Evolutionary conservation across 2,113 vertebrate genomes (phyloP).

Genomic region (Desmodus rotundus): DNA sequence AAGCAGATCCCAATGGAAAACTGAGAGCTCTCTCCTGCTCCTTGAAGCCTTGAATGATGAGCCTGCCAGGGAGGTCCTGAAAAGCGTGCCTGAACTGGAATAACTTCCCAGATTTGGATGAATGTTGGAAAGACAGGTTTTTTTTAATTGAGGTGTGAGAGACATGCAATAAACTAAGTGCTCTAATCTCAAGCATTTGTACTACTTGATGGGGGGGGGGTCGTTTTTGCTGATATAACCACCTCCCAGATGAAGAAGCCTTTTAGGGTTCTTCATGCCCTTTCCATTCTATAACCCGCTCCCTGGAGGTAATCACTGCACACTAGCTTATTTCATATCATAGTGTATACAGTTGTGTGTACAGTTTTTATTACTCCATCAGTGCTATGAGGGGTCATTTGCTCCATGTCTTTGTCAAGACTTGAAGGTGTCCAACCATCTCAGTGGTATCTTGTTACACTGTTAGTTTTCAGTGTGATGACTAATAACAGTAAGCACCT

Average conservation of each 20-base stretch:
- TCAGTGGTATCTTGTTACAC: not conserved
- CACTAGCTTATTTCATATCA: not conserved
- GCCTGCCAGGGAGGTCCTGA: not conserved
- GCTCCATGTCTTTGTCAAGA: not conserved
- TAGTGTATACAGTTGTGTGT: not conserved
- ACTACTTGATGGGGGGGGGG: not conserved
- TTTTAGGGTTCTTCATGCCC: not conserved
- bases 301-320: not conserved
- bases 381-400: not conserved
- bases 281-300: not conserved
- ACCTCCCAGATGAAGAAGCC: not conserved
- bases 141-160: not conserved
- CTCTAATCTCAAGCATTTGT: not conserved
- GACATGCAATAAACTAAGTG: not conserved
- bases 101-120: not conserved
- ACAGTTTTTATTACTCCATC: not conserved
- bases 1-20: not conserved
- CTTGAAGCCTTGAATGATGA: not conserved
- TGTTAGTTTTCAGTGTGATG: not conserved
- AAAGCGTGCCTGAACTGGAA: not conserved
- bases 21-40: not conserved
- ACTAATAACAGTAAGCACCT: not conserved
- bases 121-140: not conserved
- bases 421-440: not conserved
- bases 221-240: not conserved